Conservation (phyloP, 2,797 vertebrate species). For the Premnoplex brunnescens region DNA sequence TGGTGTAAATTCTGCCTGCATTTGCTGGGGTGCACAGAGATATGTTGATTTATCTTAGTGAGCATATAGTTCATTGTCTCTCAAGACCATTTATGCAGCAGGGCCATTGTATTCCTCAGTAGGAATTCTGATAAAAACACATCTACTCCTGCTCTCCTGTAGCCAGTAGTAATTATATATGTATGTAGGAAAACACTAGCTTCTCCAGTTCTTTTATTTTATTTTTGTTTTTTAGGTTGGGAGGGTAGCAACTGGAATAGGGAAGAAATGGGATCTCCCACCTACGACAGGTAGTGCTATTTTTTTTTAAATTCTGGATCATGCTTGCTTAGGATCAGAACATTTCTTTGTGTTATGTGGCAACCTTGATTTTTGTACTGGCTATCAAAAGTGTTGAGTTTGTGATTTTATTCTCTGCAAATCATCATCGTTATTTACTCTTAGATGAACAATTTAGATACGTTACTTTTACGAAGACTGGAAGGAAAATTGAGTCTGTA, state of each 20-base stretch:
- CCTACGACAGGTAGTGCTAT: not conserved
- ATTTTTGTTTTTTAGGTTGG: not conserved
- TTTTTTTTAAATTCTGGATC: not conserved
- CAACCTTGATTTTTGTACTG: constrained; percentile 23
- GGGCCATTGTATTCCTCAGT: not conserved
- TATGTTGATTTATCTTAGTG: not conserved
- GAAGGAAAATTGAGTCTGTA: constrained; percentile 61
- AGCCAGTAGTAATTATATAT: not conserved
- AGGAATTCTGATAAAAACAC: not conserved
- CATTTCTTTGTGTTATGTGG: constrained; percentile 17
- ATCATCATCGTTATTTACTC: constrained; percentile 37
- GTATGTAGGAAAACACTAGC: not conserved
- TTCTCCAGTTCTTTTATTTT: not conserved
- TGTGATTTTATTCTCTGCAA: constrained; percentile 35
- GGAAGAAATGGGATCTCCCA: not conserved
- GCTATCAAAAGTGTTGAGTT: constrained; percentile 47
- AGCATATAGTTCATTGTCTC: not conserved
- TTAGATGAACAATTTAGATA: constrained; percentile 65
- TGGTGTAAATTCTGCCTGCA: not conserved
- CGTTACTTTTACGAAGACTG: constrained; percentile 30
- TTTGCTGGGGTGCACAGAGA: not conserved
- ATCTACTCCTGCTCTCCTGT: not conserved
- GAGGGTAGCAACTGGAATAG: not conserved
- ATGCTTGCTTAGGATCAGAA: not conserved
- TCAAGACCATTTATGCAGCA: not conserved